Base-by-base conservation (phyloP, 2,113 vertebrate species). In the Sylvilagus bachmani region DNA sequence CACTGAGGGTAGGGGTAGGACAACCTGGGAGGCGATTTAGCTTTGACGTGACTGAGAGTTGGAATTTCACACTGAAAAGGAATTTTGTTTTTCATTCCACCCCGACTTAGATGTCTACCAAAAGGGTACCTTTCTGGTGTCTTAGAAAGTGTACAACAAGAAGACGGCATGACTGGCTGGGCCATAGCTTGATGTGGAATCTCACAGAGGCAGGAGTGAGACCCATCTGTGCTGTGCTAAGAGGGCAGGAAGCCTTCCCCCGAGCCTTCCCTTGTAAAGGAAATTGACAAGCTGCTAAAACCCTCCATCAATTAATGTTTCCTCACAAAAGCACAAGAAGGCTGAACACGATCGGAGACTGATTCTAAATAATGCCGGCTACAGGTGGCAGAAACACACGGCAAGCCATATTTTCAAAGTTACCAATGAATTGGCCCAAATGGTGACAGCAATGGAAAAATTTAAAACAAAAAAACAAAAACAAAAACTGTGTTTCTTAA, bases 201-300 rank as follows among this genome's bases (percentile, higher is more conserved):
- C 83, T 38, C 77, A 71, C 86, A 94, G 74, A 62, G 79, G 85
- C 89, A 51, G 19, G 71, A 77, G 96, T 87, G 69, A 95, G 90
- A 95, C 36, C 89, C 95, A 96, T 97, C 80, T 82, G 66, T 93
- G 93, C 95, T 97, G 91, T 70, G 80, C 97, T 96, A 90, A 90
- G 91, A 94, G 96, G 85, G 75, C 55, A 89, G 82, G 81, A 70
- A 88, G 86, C 90, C 84, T 81, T 92, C 96, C 94, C 93, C 89
- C 96, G 95, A 64, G 78, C 96, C 91, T 95, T 95, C 97, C 95
- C 97, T 98, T 96, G 89, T 96, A 90, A 79, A 95, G 91, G 94
- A 94, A 98, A 98, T 96, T 90, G 96, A 97, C 98, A 98, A 97
- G 85, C 95, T 96, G 92, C 92, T 97, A 97, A 98, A 98, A 97